phyloP scores from a whole-genome alignment of 2,113 vertebrate species.

The Plectropomus leopardus region DNA sequence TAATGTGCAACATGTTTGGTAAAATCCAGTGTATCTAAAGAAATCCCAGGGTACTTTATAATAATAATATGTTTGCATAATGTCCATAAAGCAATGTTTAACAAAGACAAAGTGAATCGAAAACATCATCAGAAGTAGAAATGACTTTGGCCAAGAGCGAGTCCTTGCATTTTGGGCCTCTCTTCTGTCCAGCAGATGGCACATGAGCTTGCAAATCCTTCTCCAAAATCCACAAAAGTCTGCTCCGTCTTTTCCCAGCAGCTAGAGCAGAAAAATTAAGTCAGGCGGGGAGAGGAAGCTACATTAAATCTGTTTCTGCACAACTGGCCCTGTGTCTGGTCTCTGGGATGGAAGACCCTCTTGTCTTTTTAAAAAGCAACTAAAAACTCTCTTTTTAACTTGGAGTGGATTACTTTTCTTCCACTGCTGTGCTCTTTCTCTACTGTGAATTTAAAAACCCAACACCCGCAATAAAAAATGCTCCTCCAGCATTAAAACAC shows the following conservation, averaged over 20 bases:
- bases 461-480: constrained; percentile 11
- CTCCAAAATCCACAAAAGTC: constrained; percentile 59
- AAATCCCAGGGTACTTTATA: no score
- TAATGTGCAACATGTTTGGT: neutral
- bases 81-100: neutral
- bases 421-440: neutral
- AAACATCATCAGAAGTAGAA: constrained; percentile 9
- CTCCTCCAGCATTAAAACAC: neutral
- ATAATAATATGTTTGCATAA: neutral
- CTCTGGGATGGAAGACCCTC: constrained; percentile 75
- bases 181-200: constrained; percentile 72
- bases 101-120: neutral
- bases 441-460: neutral
- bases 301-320: constrained; percentile 90
- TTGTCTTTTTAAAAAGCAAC: constrained; percentile 60
- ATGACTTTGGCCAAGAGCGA: constrained; percentile 34
- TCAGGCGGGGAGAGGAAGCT: constrained; percentile 87
- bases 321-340: constrained; percentile 86
- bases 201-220: constrained; percentile 48
- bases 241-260: constrained; percentile 73
- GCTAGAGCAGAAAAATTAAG: constrained; percentile 84
- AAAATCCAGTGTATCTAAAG: neutral
- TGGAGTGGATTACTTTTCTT: neutral
- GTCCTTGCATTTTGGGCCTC: neutral
- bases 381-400: constrained; percentile 38